A percentile compares a stretch with the other conserved stretches of the same genome.
These are phyloP conservation scores for Hylaeus anthracinus DNA, from an alignment of 1,140 invertebrate genomes.

Conservation along the genomic window DNA sequence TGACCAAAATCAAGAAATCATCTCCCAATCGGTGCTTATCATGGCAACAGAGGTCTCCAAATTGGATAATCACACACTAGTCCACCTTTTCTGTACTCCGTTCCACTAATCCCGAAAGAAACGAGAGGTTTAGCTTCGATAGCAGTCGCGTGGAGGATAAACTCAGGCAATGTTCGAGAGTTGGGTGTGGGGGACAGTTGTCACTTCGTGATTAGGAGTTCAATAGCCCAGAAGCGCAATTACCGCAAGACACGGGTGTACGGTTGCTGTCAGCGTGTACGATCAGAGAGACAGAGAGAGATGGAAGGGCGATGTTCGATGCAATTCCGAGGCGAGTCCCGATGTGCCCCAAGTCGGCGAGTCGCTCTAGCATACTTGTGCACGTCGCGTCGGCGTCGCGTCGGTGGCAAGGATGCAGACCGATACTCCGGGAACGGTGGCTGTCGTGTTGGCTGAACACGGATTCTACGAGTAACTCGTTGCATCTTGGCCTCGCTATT, in stretches of 20 bases:
- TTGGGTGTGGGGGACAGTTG: slow-evolving; percentile 51
- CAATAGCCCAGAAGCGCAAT: slow-evolving; percentile 65
- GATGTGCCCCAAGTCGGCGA: slow-evolving; percentile 22
- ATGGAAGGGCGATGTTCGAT: slow-evolving; percentile 36
- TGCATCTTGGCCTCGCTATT: slow-evolving; percentile 48
- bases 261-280: background rate
- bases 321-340: slow-evolving; percentile 35
- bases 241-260: slow-evolving; percentile 41
- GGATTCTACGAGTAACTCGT: slow-evolving; percentile 44
- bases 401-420: slow-evolving; percentile 25
- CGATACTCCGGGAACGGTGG: slow-evolving; percentile 47
- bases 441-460: slow-evolving; percentile 33
- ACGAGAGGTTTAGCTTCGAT: background rate
- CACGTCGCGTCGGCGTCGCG: background rate
- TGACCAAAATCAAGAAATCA: too few species aligned
- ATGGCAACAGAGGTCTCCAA: too few species aligned
- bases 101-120: background rate
- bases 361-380: slow-evolving; percentile 45
- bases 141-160: slow-evolving; percentile 6
- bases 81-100: too few species aligned
- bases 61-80: too few species aligned
- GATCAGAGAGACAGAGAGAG: background rate
- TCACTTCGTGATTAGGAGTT: slow-evolving; percentile 66
- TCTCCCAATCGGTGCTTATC: too few species aligned
- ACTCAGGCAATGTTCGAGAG: background rate